Conservation (phyloP, 2,797 vertebrate genomes). For the Melanotaenia nigrans region DNA sequence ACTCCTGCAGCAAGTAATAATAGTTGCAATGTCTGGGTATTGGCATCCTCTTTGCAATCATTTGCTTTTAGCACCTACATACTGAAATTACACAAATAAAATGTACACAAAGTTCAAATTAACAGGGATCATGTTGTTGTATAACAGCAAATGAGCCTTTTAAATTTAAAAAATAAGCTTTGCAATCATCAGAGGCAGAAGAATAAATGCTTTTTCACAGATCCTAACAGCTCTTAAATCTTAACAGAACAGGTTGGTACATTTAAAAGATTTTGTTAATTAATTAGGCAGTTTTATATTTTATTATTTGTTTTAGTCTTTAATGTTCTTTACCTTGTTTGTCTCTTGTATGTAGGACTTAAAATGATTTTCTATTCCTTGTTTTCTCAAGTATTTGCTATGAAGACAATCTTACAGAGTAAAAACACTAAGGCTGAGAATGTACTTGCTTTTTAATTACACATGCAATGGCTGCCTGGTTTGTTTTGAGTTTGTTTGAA, state of each 20-base stretch:
- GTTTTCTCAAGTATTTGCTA: background rate
- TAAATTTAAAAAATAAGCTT: constrained; percentile 24
- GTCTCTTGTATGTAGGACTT: background rate
- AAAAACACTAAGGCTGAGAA: background rate
- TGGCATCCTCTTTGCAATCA: constrained; percentile 2
- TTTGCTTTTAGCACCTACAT: constrained; percentile 19
- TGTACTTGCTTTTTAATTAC: too few relatives aligned
- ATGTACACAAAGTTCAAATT: constrained; percentile 15
- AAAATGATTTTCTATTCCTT: background rate
- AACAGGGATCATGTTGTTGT: background rate
- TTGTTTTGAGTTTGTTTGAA: too few relatives aligned
- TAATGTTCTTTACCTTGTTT: background rate
- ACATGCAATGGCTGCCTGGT: too few relatives aligned
- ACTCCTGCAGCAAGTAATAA: constrained; percentile 14
- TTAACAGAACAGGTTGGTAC: constrained; percentile 1
- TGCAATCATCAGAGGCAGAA: constrained; percentile 40
- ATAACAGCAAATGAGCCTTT: constrained; percentile 24
- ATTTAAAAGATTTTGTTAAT: too few relatives aligned
- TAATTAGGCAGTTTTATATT: too few relatives aligned
- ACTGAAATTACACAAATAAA: constrained; percentile 17
- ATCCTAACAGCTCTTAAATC: constrained; percentile 32
- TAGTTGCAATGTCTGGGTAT: background rate
- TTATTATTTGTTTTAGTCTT: background rate
- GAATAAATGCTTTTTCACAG: constrained; percentile 42
- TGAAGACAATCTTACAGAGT: background rate